phyloP scores from a whole-genome alignment of 2,888 invertebrate species.

The Himalopsyche japonica region DNA sequence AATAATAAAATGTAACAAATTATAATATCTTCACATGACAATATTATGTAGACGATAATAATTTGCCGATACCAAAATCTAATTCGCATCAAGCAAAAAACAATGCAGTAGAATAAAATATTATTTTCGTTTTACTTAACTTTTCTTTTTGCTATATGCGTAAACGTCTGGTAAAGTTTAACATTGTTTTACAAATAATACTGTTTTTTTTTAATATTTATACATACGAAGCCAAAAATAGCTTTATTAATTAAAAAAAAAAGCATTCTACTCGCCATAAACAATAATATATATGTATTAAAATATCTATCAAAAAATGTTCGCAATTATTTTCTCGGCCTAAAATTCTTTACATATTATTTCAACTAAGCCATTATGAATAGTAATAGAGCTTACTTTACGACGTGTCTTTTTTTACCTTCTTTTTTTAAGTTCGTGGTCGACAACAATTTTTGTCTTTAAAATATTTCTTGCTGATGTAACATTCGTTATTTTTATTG shows the following conservation, averaged over 20 bases:
- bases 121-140: too few relatives aligned
- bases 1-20: too few relatives aligned
- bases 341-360: neutral
- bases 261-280: neutral
- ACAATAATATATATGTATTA: neutral
- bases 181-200: neutral
- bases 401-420: neutral
- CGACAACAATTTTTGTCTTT: neutral
- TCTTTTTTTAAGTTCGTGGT: neutral
- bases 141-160: too few relatives aligned
- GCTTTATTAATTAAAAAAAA: neutral
- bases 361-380: neutral
- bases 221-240: neutral
- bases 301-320: neutral
- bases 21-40: too few relatives aligned
- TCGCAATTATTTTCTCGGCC: neutral
- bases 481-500: too few relatives aligned
- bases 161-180: too few relatives aligned
- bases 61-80: too few relatives aligned
- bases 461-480: too few relatives aligned
- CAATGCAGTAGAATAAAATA: too few relatives aligned
- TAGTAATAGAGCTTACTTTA: slow-evolving; percentile 5
- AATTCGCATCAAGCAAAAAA: too few relatives aligned
- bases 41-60: too few relatives aligned
- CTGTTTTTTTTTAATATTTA: neutral